These are phyloP conservation scores for Ardeotis arabs DNA, from an alignment of 2,113 vertebrate genomes.

Conservation along the genomic window DNA sequence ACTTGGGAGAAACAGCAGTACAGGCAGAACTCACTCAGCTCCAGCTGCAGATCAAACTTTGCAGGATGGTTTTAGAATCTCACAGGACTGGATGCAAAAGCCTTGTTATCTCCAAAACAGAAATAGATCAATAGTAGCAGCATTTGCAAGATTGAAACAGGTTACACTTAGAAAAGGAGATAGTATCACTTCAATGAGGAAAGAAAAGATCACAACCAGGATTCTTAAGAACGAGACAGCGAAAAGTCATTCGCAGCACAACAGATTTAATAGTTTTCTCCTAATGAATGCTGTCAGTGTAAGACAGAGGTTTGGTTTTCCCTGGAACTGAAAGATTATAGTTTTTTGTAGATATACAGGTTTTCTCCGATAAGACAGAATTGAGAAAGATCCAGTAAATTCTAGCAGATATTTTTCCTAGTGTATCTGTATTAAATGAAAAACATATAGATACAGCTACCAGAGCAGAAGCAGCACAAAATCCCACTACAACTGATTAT, in stretches of 20 bases:
- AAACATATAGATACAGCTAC: background rate
- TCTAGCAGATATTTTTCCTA: background rate
- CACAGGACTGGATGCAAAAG: background rate
- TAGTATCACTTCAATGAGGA: slow-evolving; percentile 52
- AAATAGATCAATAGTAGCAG: slow-evolving; percentile 19
- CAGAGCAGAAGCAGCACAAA: background rate
- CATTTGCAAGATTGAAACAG: slow-evolving; percentile 36
- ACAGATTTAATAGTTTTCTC: background rate
- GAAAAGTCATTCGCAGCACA: background rate
- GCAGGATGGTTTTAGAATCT: background rate
- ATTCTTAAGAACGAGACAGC: background rate
- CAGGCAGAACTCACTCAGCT: background rate
- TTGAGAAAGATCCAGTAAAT: background rate
- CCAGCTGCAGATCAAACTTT: background rate
- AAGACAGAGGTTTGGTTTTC: background rate
- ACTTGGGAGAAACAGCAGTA: background rate
- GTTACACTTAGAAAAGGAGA: slow-evolving; percentile 10
- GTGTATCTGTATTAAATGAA: background rate
- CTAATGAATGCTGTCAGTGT: background rate
- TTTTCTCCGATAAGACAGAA: background rate
- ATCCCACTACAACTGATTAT: background rate
- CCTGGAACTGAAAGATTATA: background rate
- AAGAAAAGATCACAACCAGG: background rate
- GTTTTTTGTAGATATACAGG: background rate
- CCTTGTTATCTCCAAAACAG: background rate